Conservation (phyloP, 2,113 vertebrate genomes). For the Ailurus styani region DNA sequence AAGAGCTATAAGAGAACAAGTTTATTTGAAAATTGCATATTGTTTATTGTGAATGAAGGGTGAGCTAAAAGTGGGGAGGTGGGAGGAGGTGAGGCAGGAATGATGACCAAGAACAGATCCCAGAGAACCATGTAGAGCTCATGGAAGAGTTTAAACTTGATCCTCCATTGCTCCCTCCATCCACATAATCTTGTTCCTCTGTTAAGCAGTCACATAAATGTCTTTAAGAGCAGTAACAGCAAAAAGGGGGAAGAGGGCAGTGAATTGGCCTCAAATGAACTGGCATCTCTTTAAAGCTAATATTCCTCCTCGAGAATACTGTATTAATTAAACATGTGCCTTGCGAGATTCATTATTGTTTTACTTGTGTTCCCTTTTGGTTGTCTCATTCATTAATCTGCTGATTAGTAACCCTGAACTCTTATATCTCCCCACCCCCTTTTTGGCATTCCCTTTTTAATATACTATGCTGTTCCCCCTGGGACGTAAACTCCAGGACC, state of each 20-base stretch:
- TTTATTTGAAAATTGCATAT: background rate
- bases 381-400: constrained; percentile 78
- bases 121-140: background rate
- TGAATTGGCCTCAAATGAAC: constrained; percentile 57
- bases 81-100: background rate
- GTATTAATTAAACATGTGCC: constrained; percentile 57
- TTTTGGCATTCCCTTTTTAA: constrained; percentile 79
- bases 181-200: background rate
- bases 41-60: background rate
- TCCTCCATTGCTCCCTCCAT: background rate
- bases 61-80: background rate
- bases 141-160: background rate
- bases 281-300: constrained; percentile 35
- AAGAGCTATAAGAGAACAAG: background rate
- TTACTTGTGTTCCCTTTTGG: constrained; percentile 69
- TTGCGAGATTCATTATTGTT: constrained; percentile 75
- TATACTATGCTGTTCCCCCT: constrained; percentile 74
- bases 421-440: background rate
- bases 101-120: background rate
- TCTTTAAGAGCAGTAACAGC: constrained; percentile 31
- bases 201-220: constrained; percentile 10
- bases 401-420: constrained; percentile 76
- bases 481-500: constrained; percentile 79
- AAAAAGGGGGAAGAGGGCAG: constrained; percentile 16
- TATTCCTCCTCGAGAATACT: constrained; percentile 37